Conservation (phyloP, 92 coral and sea anemone species). For the Paramuricea clavata region DNA sequence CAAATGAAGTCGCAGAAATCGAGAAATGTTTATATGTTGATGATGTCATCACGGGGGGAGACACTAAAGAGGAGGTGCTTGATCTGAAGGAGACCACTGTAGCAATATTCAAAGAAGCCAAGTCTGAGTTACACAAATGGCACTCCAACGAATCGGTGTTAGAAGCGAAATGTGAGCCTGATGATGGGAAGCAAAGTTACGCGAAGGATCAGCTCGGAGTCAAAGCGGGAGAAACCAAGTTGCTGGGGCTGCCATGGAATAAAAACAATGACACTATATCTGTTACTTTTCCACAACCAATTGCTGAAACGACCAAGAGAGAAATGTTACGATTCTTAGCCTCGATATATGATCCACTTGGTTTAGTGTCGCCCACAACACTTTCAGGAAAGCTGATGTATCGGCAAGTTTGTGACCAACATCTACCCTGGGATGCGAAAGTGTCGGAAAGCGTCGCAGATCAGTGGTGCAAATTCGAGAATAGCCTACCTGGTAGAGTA, state of each 20-base stretch:
- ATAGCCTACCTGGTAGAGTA: constrained; percentile 42
- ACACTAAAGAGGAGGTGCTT: not conserved
- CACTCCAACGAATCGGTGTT: constrained; percentile 1
- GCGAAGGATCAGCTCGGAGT: constrained; percentile 32
- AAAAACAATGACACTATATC: not conserved
- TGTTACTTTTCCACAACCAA: constrained; percentile 18
- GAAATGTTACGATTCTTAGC: constrained; percentile 27
- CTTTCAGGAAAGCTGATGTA: constrained; percentile 64
- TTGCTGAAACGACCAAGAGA: not conserved
- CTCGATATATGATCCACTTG: constrained; percentile 30
- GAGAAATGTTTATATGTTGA: constrained; percentile 17
- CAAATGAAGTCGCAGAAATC: constrained; percentile 15
- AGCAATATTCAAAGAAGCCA: not conserved
- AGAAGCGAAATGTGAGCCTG: not conserved
- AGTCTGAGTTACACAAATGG: constrained; percentile 25
- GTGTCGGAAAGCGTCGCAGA: too few relatives aligned
- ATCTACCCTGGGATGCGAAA: too few relatives aligned
- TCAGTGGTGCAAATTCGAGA: constrained; percentile 58
- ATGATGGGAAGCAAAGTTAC: constrained; percentile 8
- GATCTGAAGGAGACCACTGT: constrained; percentile 12
- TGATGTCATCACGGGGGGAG: constrained; percentile 32
- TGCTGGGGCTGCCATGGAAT: constrained; percentile 20
- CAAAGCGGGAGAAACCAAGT: constrained; percentile 12
- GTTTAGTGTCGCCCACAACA: constrained; percentile 37
- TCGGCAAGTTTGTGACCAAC: constrained; percentile 62